phyloP scores from a whole-genome alignment of 2,888 invertebrate species.

The Monoplex corrugatus region DNA sequence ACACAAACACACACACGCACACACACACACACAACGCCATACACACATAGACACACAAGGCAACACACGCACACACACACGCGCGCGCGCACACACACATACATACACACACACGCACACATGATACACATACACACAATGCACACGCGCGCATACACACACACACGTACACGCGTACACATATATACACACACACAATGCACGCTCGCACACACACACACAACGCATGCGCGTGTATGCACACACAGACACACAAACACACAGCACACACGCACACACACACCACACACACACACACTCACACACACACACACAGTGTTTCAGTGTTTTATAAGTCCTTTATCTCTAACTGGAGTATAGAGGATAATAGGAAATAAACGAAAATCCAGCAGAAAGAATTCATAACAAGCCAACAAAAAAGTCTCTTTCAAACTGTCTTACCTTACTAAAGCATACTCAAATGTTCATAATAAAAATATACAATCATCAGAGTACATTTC shows the following conservation, averaged over 20 bases:
- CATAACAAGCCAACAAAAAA: too few species aligned
- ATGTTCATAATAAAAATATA: too few species aligned
- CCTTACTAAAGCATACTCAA: too few species aligned
- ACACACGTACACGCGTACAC: not conserved
- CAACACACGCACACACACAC: not conserved
- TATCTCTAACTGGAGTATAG: too few species aligned
- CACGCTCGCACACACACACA: not conserved
- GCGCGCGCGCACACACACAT: not conserved
- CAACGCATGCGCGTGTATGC: not conserved
- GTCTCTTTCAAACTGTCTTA: too few species aligned
- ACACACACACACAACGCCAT: not conserved
- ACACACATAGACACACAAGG: not conserved
- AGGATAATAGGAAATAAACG: too few species aligned
- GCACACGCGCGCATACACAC: not conserved
- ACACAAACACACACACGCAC: not conserved
- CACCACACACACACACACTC: not conserved
- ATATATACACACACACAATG: not conserved
- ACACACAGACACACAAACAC: too few species aligned
- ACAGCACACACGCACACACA: not conserved
- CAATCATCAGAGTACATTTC: too few species aligned
- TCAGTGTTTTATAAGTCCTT: too few species aligned
- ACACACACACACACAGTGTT: slow-evolving; percentile 36
- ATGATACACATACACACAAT: not conserved
- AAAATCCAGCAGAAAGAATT: too few species aligned
- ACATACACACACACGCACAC: not conserved